Evolutionary conservation across 1,140 invertebrate genomes (phyloP).

Genomic region (Ceratosolen solmsi): DNA sequence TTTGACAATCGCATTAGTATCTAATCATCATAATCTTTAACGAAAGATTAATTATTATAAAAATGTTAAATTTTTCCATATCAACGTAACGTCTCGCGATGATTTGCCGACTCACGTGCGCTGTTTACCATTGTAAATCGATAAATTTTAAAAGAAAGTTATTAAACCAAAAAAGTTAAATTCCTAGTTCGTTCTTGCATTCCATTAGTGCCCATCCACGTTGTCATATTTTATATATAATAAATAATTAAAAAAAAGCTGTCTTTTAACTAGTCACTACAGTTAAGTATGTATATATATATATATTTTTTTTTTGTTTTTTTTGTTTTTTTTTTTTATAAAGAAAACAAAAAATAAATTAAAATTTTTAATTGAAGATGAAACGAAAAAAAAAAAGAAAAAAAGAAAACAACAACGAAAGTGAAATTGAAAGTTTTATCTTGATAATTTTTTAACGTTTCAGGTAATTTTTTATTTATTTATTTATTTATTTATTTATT

Average conservation of each 20-base stretch:
- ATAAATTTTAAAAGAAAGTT: constrained; percentile 20
- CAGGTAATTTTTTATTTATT: no score
- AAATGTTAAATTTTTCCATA: neutral
- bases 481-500: no score
- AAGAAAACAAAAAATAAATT: constrained; percentile 34
- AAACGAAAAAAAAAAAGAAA: constrained; percentile 37
- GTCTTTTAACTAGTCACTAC: constrained; percentile 66
- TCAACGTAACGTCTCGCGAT: neutral
- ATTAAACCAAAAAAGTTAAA: constrained; percentile 19
- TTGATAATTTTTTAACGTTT: constrained; percentile 30
- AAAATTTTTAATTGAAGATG: no score
- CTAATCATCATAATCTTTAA: neutral
- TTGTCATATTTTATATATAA: constrained; percentile 45
- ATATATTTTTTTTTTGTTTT: no score
- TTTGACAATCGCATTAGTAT: constrained; percentile 1
- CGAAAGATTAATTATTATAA: neutral
- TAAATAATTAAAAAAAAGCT: constrained; percentile 39
- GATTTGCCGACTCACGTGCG: constrained; percentile 2
- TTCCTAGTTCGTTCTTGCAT: constrained; percentile 38
- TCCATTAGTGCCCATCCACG: constrained; percentile 28
- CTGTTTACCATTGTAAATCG: constrained; percentile 22
- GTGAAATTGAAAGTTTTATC: neutral
- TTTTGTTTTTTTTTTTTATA: no score
- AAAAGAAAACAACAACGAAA: constrained; percentile 33
- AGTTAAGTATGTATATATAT: constrained; percentile 68